Evolutionary conservation across 92 coral and sea anemone species (phyloP), one percentile per base, ranked within the genome.

Genomic region (Parazoanthus swiftii): DNA sequence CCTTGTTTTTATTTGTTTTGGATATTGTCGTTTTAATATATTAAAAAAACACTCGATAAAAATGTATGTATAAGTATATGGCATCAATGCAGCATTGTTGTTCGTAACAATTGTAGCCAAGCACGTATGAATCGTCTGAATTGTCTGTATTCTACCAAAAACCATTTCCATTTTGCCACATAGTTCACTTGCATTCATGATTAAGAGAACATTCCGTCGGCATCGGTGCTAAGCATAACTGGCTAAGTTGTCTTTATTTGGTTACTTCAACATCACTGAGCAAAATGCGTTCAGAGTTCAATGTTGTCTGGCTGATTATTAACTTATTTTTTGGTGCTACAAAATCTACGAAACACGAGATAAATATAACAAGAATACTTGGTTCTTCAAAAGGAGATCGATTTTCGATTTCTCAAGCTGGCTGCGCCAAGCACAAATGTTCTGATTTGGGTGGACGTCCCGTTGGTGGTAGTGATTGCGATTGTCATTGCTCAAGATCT

Each of bases 371-470:
- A 48, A 79, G 82, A 79, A 16, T 11, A 25, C 0, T n/a, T 13
- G n/a, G n/a, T 13, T 59, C 67, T 13, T 50, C 82, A 4, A 29
- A 79, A 25, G 82, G 67, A 79, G 82, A 79, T 5, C 50, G 56
- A 48, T 79, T 25, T 79, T n/a, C 43, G 16, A 48, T 79, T 79
- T 25, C 67, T 26, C 35, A 42, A 14, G 67, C 66, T 11, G 11
- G 20, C 15, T 79, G 82, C 14, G 21, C 8, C 14, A 48, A 79
- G 67, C 50, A 79, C 26, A 79, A 79, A 11, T 79, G 82, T 79
- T 79, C 65, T 25, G 20, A 79, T 59, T 79, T 79, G 7, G 82
- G 82, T 14, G 82, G 82, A 0, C 37, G 0, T 7, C 29, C 18
- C 20, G 20, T 36, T 15, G 82, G 67, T 6, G 21, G 20, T 20